These are phyloP conservation scores for Notocelia uddmanniana DNA, from an alignment of 2,888 invertebrate species.

Conservation along the genomic window DNA sequence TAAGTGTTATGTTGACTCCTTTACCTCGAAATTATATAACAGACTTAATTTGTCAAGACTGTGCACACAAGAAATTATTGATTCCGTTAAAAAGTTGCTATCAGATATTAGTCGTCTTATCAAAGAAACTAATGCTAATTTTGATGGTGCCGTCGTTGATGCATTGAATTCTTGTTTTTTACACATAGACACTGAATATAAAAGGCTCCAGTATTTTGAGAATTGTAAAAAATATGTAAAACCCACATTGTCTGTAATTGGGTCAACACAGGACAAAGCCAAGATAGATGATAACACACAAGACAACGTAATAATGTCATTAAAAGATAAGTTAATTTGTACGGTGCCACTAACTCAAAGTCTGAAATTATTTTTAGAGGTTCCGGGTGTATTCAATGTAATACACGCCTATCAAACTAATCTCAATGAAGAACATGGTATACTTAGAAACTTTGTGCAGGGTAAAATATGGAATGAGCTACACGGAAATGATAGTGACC, in stretches of 20 bases:
- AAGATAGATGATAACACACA: not conserved
- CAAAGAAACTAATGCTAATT: constrained; percentile 4
- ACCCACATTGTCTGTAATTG: constrained; percentile 1
- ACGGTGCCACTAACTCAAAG: not conserved
- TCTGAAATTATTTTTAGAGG: not conserved
- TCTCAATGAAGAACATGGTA: not conserved
- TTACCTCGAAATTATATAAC: constrained; percentile 10
- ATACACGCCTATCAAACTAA: not conserved
- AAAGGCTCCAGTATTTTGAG: not conserved
- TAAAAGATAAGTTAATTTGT: constrained; percentile 2
- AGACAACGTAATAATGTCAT: not conserved
- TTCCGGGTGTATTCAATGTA: not conserved
- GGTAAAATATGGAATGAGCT: not conserved
- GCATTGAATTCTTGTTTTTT: not conserved
- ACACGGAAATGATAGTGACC: too few relatives aligned
- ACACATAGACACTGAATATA: not conserved
- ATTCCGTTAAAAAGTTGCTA: not conserved
- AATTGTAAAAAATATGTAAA: not conserved
- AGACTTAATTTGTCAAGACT: not conserved
- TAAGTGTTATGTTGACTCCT: constrained; percentile 11
- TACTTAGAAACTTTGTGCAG: not conserved
- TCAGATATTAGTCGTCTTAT: constrained; percentile 1
- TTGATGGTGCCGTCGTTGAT: not conserved
- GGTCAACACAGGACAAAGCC: not conserved
- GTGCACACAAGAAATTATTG: constrained; percentile 5